Evolutionary conservation across 2,888 invertebrate species (phyloP).

Genomic region (Branchipolynoe longqiensis): DNA sequence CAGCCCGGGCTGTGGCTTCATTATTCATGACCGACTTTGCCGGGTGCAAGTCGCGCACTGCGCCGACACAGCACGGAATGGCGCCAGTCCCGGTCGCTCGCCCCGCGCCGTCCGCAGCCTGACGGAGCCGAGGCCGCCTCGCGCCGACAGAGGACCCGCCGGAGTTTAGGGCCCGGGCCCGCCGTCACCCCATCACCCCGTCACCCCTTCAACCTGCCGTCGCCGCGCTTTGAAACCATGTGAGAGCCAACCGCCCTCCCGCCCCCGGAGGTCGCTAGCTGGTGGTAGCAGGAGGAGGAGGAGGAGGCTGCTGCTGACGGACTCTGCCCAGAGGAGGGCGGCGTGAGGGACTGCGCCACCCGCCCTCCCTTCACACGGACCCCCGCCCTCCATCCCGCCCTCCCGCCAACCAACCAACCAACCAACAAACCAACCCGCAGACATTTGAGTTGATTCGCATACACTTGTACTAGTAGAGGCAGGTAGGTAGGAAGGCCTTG

Average conservation of each 20-base stretch:
- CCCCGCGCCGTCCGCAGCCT: too few species aligned
- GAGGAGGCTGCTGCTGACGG: not conserved
- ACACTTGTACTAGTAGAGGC: too few species aligned
- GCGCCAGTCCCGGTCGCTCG: not conserved
- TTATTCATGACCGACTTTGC: conserved; percentile 13
- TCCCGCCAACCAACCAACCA: too few species aligned
- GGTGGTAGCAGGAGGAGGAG: not conserved
- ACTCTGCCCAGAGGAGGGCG: not conserved
- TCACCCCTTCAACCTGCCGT: not conserved
- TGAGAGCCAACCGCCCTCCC: not conserved
- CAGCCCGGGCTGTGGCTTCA: not conserved
- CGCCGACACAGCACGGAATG: not conserved
- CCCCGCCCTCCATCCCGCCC: too few species aligned
- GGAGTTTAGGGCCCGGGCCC: not conserved
- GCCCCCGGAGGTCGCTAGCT: not conserved
- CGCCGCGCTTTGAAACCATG: conserved; percentile 2
- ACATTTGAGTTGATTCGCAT: too few species aligned
- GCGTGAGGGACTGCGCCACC: too few species aligned
- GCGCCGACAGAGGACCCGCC: not conserved
- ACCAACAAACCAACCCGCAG: too few species aligned
- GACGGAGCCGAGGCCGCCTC: too few species aligned
- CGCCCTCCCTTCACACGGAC: too few species aligned
- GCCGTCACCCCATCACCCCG: not conserved
- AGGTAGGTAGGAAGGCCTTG: too few species aligned
- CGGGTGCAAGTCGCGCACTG: not conserved